A percentile compares a stretch with the other conserved stretches of the same genome.
Conservation (phyloP, 2,888 invertebrate species). For the Trypoxylon attenuatum region DNA sequence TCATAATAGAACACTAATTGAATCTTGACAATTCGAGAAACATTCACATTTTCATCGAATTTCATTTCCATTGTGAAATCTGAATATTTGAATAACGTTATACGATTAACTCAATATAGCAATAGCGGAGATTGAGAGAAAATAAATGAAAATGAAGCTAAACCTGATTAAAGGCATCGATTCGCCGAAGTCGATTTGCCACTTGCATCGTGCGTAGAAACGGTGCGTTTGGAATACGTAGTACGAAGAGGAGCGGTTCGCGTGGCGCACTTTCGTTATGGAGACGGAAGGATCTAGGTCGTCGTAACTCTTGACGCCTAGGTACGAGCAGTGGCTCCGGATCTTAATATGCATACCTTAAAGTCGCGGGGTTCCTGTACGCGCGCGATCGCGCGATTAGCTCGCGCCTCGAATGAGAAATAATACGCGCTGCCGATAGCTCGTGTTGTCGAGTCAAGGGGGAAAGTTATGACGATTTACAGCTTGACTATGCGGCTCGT, state of each 20-base stretch:
- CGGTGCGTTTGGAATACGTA: conserved; percentile 1
- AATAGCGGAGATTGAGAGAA: too few species aligned
- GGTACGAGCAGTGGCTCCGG: conserved; percentile 25
- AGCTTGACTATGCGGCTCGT: conserved; percentile 3
- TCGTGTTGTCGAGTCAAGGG: conserved; percentile 7
- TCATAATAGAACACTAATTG: too few species aligned
- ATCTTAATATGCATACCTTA: conserved; percentile 52
- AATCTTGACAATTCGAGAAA: too few species aligned
- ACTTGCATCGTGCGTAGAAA: background rate
- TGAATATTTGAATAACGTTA: too few species aligned
- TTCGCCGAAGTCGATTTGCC: conserved; percentile 4
- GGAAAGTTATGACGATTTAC: conserved; percentile 53
- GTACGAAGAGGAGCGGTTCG: background rate
- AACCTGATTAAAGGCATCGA: too few species aligned
- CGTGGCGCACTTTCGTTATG: conserved; percentile 13
- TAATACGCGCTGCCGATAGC: conserved; percentile 17
- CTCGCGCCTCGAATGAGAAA: conserved; percentile 46
- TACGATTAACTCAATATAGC: too few species aligned
- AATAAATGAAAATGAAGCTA: too few species aligned
- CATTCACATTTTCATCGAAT: too few species aligned
- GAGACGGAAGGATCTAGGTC: conserved; percentile 37
- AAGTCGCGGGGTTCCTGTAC: conserved; percentile 17
- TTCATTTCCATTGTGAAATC: too few species aligned
- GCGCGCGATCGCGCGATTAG: conserved; percentile 8
- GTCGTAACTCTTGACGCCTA: conserved; percentile 31